A percentile compares a stretch with the other conserved stretches of the same genome.
These are phyloP conservation scores for Chaunax sp. DNA, from an alignment of 2,797 vertebrate genomes.

Conservation along the genomic window DNA sequence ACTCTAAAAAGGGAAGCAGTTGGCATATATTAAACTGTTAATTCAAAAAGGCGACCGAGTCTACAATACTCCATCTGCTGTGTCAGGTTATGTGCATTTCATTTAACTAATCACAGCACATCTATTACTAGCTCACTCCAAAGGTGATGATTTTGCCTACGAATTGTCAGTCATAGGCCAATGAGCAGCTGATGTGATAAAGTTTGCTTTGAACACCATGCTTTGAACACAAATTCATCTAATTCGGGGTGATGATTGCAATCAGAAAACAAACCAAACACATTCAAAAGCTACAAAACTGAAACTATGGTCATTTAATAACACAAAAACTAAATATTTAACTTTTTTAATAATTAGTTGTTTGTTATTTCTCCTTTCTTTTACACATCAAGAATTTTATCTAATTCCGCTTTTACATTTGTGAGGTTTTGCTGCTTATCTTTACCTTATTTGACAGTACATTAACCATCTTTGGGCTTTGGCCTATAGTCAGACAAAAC, in stretches of 20 bases:
- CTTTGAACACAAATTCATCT: slow-evolving; percentile 1
- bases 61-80: slow-evolving; percentile 62
- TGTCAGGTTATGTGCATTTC: slow-evolving; percentile 61
- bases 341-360: neutral
- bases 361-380: neutral
- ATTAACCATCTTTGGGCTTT: neutral
- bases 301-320: slow-evolving; percentile 3
- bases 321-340: neutral
- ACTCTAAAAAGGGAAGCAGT: slow-evolving; percentile 61
- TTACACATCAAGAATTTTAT: neutral
- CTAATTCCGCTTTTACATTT: neutral
- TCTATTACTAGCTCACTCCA: slow-evolving; percentile 16
- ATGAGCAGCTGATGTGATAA: slow-evolving; percentile 10
- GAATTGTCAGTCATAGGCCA: neutral
- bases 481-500: neutral
- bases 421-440: neutral
- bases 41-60: slow-evolving; percentile 58
- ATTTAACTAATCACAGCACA: slow-evolving; percentile 56
- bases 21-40: slow-evolving; percentile 61
- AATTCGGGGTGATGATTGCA: neutral
- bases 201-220: slow-evolving; percentile 6
- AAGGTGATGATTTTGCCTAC: slow-evolving; percentile 35
- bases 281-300: neutral
- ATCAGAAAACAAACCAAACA: slow-evolving; percentile 10
- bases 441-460: neutral